Base-by-base conservation (phyloP, 1,140 invertebrate species). In the Trachymyrmex cornetzi region DNA sequence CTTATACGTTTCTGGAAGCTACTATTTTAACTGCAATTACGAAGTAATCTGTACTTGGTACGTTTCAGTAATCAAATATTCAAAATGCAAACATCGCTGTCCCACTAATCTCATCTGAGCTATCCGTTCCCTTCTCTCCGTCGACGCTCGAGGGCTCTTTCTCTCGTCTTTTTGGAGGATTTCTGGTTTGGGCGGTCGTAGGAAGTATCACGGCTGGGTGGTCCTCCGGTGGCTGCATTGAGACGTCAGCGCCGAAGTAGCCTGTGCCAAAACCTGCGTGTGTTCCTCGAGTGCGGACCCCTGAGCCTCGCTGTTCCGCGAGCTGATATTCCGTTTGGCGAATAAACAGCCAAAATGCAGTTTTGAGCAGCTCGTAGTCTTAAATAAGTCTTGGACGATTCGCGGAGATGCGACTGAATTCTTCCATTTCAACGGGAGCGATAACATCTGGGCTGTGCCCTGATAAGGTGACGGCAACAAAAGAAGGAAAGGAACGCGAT, bases 181-280 rank as follows among this genome's bases (percentile, higher is more conserved):
- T 91, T 91, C 90, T 87, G 90, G 90, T 91, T 91, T 75, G 89
- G 90, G 69, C 86, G 88, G 86, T 88, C 81, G 90, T 79, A 91
- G 90, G 86, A 86, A 89, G 87, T 90, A 89, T 88, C 71, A 79
- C 88, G 71, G 80, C 88, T 91, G 91, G 91, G 91, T 91, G 91
- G 91, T 91, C 91, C 90, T 63, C 87, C 88, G 86, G 88, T 88
- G 91, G 91, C 57, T 91, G 86, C 91, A 91, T 91, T 91, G 91
- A 91, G 91, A 91, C 88, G 91, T 91, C 91, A 91, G 90, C 91
- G 75, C 74, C 81, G 77, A 90, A 88, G 89, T 91, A 91, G 87
- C 89, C 75, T 66, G 55, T 55, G 61, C 82, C 27, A 63, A 79
- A 89, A 67, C 50, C 88, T 90, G 89, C 88, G 77, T 88, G 82